A percentile compares a stretch with the other conserved stretches of the same genome.
Conservation (phyloP, 2,797 vertebrate genomes). For the Macrochelys suwanniensis region DNA sequence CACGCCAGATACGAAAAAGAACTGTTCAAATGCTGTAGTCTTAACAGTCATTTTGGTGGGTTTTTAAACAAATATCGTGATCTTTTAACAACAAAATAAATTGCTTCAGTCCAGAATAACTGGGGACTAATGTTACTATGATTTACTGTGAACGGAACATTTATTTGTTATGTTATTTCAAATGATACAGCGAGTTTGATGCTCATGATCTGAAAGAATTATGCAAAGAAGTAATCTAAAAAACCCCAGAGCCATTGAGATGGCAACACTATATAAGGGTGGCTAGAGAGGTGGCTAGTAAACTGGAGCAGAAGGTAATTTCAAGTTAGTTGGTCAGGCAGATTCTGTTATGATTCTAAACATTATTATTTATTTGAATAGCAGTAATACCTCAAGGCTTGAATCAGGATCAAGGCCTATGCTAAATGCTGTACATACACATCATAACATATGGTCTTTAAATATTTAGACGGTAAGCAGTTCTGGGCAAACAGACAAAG, state of each 20-base stretch:
- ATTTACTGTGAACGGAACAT: conserved; percentile 49
- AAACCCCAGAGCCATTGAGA: not conserved
- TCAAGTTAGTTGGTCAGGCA: not conserved
- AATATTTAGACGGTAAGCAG: too few relatives aligned
- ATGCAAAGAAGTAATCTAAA: not conserved
- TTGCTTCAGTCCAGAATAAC: not conserved
- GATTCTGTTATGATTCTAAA: not conserved
- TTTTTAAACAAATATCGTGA: not conserved
- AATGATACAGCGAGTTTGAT: conserved; percentile 13
- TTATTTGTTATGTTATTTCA: conserved; percentile 39
- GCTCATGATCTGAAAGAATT: conserved; percentile 34
- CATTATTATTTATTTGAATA: not conserved
- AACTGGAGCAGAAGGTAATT: not conserved
- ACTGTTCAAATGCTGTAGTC: not conserved
- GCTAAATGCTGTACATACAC: conserved; percentile 36
- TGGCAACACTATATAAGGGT: not conserved
- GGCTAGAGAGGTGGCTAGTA: not conserved
- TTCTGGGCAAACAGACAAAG: too few relatives aligned
- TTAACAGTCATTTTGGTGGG: not conserved
- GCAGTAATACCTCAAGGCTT: too few relatives aligned
- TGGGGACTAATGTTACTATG: not conserved
- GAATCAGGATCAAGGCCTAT: not conserved
- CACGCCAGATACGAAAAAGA: not conserved
- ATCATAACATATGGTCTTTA: conserved; percentile 28
- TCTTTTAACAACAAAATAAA: not conserved